Percentiles rank a stretch among this genome's conserved stretches.
phyloP scores from a whole-genome alignment of 92 coral and sea anemone genomes.

The Porites evermanni region DNA sequence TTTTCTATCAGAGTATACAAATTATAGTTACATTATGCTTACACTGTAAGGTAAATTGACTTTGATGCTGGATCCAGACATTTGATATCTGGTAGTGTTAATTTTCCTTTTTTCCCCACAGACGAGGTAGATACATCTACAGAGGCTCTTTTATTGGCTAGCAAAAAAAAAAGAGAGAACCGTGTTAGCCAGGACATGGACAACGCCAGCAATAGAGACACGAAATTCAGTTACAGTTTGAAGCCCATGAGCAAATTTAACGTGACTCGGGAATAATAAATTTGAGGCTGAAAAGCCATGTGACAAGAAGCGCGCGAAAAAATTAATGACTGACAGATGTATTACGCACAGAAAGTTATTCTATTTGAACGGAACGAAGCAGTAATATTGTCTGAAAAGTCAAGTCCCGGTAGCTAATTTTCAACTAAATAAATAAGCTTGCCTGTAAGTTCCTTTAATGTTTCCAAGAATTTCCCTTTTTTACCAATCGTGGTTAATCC shows the following conservation, averaged over 20 bases:
- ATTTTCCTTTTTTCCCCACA: slow-evolving; percentile 20
- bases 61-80: slow-evolving; percentile 29
- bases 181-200: slow-evolving; percentile 16
- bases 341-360: too few relatives aligned
- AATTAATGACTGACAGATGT: slow-evolving; percentile 9
- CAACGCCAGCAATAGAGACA: slow-evolving; percentile 15
- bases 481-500: slow-evolving; percentile 54
- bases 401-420: too few relatives aligned
- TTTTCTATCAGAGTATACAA: too few relatives aligned
- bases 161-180: slow-evolving; percentile 4
- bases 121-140: neutral
- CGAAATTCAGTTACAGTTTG: neutral
- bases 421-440: neutral
- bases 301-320: slow-evolving; percentile 8
- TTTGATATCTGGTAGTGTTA: slow-evolving; percentile 29
- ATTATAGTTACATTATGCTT: neutral
- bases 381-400: too few relatives aligned
- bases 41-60: slow-evolving; percentile 39
- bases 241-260: too few relatives aligned
- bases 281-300: slow-evolving; percentile 10
- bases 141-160: slow-evolving; percentile 13
- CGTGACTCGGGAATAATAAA: too few relatives aligned
- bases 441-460: slow-evolving; percentile 22
- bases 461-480: slow-evolving; percentile 35
- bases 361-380: too few relatives aligned